Conservation (phyloP, 2,888 invertebrate species). For the Glyphotaelius pellucidus region DNA sequence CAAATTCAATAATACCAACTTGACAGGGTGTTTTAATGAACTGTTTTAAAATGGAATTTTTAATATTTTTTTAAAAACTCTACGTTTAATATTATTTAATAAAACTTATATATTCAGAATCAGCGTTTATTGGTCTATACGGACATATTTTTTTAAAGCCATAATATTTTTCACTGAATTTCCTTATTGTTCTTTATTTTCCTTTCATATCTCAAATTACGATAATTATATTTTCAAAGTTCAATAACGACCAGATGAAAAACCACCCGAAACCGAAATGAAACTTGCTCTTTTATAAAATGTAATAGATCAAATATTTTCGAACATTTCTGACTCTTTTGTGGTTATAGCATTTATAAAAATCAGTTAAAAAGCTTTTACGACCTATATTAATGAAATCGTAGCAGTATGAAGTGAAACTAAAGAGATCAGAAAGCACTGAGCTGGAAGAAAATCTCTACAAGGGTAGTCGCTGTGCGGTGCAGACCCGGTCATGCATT, state of each 20-base stretch:
- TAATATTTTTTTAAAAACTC: too few species aligned
- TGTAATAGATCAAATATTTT: neutral
- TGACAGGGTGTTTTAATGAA: too few species aligned
- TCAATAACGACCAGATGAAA: neutral
- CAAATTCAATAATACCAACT: too few species aligned
- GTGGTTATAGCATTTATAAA: neutral
- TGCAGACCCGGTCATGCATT: neutral
- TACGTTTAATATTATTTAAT: too few species aligned
- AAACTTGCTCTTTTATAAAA: neutral
- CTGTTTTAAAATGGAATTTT: too few species aligned
- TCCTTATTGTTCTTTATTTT: too few species aligned
- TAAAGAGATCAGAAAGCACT: slow-evolving; percentile 10
- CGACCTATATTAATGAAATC: neutral
- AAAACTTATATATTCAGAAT: too few species aligned
- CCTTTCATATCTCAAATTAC: too few species aligned
- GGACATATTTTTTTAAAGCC: too few species aligned
- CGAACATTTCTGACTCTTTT: neutral
- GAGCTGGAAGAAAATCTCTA: neutral
- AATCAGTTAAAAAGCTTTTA: neutral
- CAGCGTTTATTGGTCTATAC: too few species aligned
- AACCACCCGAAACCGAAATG: neutral
- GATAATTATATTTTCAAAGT: neutral
- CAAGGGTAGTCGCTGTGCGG: neutral
- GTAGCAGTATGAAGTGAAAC: neutral
- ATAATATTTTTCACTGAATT: too few species aligned